Base-by-base conservation (phyloP, 2,888 invertebrate genomes). In the Timema podura region DNA sequence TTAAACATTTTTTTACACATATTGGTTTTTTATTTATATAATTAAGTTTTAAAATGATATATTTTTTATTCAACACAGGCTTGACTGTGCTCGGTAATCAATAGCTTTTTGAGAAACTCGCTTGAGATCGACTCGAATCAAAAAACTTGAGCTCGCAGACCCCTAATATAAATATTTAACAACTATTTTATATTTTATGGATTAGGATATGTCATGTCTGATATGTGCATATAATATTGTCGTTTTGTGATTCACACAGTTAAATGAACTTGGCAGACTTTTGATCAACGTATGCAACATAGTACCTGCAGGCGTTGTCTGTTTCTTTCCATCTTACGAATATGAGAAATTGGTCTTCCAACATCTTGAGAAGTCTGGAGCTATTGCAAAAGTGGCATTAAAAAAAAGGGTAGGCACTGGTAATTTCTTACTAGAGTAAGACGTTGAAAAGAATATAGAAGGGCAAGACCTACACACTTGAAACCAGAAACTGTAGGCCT, bases 321-420 rank as follows among this genome's bases (percentile, higher is more conserved):
- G 93, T 75, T 99, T 99, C 81, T 88, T 98, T 73, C 92, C 96
- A 0, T 97, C 96, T 0, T 98, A 98, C 78, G 91, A 92, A 15
- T 96, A 95, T 79, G 93, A 96, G 80, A 85, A 89, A 68, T 80
- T 81, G 0, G 87, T 95, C 0, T 87, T 86, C 76, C 84, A 85
- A 6, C 87, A 90, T 78, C 83, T 90, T 81, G 81, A 84, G 73
- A 82, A 82, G 73, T 83, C 82, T 48, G 91, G 89, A 74, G 81
- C 89, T 11, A 81, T 94, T 69, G 83, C 87, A 8, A 86, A 88
- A 76, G 87, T 96, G 61, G 81, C 82, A 13, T 81, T 82, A 67
- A 93, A 90, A 78, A 95, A 96, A 78, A 83, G 82, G 80, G 83
- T 85, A 73, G 59, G 68, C 64, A 45, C 51, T 61, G 46, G 49